Base-by-base conservation (phyloP, 2,888 invertebrate species). In the Andrena chrysosceles region DNA sequence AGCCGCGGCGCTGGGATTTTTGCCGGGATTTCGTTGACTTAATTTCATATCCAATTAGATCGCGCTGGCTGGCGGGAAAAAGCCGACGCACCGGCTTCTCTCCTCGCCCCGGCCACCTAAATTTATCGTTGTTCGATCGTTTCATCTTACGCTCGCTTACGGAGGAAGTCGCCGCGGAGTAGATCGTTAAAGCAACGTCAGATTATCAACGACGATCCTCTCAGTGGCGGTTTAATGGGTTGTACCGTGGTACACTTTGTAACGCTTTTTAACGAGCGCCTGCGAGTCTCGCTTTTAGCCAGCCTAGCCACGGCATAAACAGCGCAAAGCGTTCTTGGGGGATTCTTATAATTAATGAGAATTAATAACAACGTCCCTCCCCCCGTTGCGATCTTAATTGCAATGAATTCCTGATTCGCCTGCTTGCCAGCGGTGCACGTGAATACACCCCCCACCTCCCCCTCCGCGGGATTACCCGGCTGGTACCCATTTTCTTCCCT, bases 1-100 rank as follows among this genome's bases (percentile, higher is more conserved):
- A 67, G 77, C 76, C 86, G 87, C 77, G 83, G 60, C 72, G 81
- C 82, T 75, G 85, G 75, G 84, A 93, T 93, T 93, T 93, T 92
- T 93, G 90, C 79, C 87, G 83, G 91, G 91, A 91, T 92, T 91
- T 91, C 90, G 91, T 92, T 91, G 91, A 93, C 91, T 93, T 93
- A 91, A 92, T 93, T 91, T 92, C 92, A 91, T 92, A 91, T 92
- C 93, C 93, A 93, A 93, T 93, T 93, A 93, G 91, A 92, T 92
- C 91, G 89, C 89, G 78, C 26, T 79, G 72, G 74, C 59, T 35
- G 64, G 48, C 29, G 35, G 74, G 59, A 80, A 85, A 88, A 89
- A 84, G 66, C 60, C 33, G 59, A 42, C 78, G 42, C n/a, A 42
- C 42, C 42, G 42, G 42, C 42, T 42, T 42, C 42, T 42, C 26